Evolutionary conservation across 1,140 invertebrate species (phyloP), one percentile per base, ranked within the genome.

Genomic region (Paraescarpia echinospica): DNA sequence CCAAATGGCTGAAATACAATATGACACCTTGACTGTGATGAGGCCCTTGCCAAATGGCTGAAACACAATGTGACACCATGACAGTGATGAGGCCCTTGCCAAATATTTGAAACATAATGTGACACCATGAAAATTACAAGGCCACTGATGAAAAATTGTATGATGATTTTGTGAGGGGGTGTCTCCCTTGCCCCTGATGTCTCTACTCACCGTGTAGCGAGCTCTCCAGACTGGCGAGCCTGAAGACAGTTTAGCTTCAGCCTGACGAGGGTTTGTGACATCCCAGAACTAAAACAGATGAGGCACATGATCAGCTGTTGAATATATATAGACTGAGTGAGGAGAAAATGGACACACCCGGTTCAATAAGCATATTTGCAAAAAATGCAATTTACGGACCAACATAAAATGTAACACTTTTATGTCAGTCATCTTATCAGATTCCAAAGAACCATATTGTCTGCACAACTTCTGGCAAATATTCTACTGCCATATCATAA

Each of bases 151-250:
- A 77, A 77, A 51, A 51, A 51, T n/a, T 41, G 12, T 41, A 12
- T 41, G 41, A 41, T 12, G 22, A 22, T 1, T 12, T 77, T 77
- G 59, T 27, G 59, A 77, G 59, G 59, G 22, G 59, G 9, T 22
- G 12, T 77, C 59, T 27, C 27, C 14, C 59, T 27, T 34, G 18
- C 90, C 90, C 90, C 90, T 90, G 27, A 90, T 31, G 18, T 34
- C n/a, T 92, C 33, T 91, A 94, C 94, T 96, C 97, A 98, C 97
- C 59, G 98, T 98, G 95, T 98, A 99, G 95, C 98, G 97, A 14
- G 98, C 98, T 96, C 98, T 97, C 98, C 98, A 99, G 0, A 99
- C 98, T 8, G 98, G 98, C 89, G 98, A 98, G 94, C 97, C 97
- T 14, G 98, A 98, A 92, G 97, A 98, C 89, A 99, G 97, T 92